Conservation (phyloP, 2,797 vertebrate species). For the Clarias fuscus region DNA sequence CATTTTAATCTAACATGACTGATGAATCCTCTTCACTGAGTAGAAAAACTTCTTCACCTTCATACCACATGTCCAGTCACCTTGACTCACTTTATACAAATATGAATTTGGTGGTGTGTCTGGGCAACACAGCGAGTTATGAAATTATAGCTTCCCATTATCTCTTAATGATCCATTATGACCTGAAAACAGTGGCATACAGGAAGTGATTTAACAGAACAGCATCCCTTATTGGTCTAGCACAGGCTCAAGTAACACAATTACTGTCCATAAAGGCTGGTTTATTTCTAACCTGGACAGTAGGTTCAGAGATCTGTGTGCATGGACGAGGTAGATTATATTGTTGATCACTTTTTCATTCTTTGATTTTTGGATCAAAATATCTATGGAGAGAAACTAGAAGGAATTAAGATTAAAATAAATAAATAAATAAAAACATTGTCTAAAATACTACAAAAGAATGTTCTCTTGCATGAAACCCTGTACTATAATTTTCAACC, state of each 20-base stretch:
- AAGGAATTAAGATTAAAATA: neutral
- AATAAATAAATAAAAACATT: neutral
- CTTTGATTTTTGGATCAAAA: neutral
- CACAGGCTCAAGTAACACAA: neutral
- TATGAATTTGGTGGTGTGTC: conserved; percentile 19
- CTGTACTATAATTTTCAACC: neutral
- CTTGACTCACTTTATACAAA: neutral
- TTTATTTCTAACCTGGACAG: neutral
- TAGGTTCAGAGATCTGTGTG: neutral
- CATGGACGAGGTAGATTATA: neutral
- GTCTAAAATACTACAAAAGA: neutral
- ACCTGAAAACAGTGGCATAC: neutral
- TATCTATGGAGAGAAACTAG: neutral
- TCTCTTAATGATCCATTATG: neutral
- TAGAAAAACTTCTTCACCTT: neutral
- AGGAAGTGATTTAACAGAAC: conserved; percentile 6
- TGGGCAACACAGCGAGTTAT: conserved; percentile 25
- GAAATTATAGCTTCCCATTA: conserved; percentile 22
- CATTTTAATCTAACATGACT: neutral
- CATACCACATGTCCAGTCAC: neutral
- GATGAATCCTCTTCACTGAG: conserved; percentile 1
- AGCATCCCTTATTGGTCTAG: neutral
- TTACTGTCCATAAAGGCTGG: neutral
- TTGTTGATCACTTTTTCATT: neutral
- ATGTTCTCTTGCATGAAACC: neutral